These are phyloP conservation scores for Coluber constrictor DNA, from an alignment of 2,797 vertebrate species.

Conservation along the genomic window DNA sequence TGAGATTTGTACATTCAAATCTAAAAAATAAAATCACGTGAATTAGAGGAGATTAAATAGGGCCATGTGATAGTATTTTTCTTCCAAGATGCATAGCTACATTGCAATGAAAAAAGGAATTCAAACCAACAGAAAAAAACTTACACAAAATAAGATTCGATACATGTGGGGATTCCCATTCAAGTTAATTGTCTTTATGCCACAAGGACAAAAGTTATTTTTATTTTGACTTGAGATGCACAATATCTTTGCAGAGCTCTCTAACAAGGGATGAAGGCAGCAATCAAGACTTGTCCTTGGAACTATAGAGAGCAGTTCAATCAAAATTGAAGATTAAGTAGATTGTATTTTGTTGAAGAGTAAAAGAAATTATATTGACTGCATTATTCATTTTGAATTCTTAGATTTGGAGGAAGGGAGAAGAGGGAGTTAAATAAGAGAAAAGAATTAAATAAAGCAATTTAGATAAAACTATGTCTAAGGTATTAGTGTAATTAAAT, in stretches of 20 bases:
- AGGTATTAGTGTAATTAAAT: neutral
- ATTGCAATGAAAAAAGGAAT: neutral
- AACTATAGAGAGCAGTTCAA: neutral
- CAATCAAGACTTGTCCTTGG: neutral
- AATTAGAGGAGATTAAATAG: neutral
- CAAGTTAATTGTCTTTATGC: neutral
- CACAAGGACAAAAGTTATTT: neutral
- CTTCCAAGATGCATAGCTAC: neutral
- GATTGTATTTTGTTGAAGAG: neutral
- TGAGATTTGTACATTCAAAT: neutral
- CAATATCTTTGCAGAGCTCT: neutral
- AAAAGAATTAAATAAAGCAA: neutral
- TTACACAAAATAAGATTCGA: neutral
- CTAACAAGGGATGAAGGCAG: neutral
- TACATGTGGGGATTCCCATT: neutral
- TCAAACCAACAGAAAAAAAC: neutral
- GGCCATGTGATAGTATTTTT: neutral
- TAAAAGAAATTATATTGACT: neutral
- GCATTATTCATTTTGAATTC: neutral
- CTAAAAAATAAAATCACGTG: neutral
- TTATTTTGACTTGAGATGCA: neutral
- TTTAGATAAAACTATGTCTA: neutral
- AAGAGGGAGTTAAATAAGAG: neutral
- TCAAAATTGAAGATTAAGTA: neutral
- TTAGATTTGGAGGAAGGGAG: neutral